Base-by-base conservation (phyloP, 2,888 invertebrate genomes). In the Esperia sulphurella region DNA sequence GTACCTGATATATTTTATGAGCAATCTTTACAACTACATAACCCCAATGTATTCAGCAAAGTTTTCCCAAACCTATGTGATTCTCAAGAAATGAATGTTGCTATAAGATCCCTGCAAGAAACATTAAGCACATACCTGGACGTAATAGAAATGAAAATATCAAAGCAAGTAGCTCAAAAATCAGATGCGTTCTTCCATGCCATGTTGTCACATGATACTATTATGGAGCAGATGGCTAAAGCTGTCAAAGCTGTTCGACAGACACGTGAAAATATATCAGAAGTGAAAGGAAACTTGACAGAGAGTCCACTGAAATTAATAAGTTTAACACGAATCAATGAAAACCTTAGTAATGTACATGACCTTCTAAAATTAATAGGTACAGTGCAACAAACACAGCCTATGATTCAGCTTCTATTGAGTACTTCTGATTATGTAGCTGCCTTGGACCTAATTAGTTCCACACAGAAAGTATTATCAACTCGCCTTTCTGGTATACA, bases 111-210 rank as follows among this genome's bases (percentile, higher is more conserved):
- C 48, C 85, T 97, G 52, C 97, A 97, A 83, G 97, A 98, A 87
- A 95, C 95, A 82, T 87, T 98, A 39, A 97, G 97, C 71, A 96
- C 97, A 75, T 98, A 98, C 80, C 90, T 99, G 68, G 98, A 99
- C 90, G 93, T 96, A 51, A 96, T 98, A 42, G 98, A 99, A 84
- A 95, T 97, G 69, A 94, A 96, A 82, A 97, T 98, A 74, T 96
- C 97, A 5, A 94, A 95, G 65, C 98, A 98, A 90, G 94, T 98
- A 46, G 97, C 98, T 29, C 94, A 95, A 66, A 97, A 98, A 76
- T 98, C 98, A 8, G 97, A 97, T 63, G 98, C 98, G 13, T 99
- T 99, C 88, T 99, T 99, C 76, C 96, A 97, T 81, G 98, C 98
- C 0, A 98, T 99, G 96, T 94, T 98, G 47, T 98, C 98, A 7